Conservation (phyloP, 2,797 vertebrate genomes). For the Psittacula derbiana region DNA sequence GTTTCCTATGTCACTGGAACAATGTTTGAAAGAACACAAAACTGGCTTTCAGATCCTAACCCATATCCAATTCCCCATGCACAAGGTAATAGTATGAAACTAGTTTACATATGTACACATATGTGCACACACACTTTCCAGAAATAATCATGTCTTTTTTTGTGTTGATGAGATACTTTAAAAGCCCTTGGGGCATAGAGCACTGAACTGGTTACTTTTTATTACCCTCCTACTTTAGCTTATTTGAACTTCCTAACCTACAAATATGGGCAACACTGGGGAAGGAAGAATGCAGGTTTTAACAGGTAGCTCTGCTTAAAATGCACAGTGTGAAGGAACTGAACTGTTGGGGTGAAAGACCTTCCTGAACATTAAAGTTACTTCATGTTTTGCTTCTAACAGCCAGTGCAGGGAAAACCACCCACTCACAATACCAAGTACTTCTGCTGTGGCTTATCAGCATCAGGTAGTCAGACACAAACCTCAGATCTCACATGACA, state of each 20-base stretch:
- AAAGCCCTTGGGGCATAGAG: background rate
- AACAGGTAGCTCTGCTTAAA: background rate
- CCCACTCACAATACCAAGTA: too few species aligned
- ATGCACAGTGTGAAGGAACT: background rate
- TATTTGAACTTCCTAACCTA: background rate
- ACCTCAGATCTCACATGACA: background rate
- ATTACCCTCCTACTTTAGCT: background rate
- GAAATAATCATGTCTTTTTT: background rate
- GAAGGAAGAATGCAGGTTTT: background rate
- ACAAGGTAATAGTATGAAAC: background rate
- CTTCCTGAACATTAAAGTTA: background rate
- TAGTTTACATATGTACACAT: background rate
- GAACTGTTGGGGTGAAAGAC: background rate
- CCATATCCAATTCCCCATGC: background rate
- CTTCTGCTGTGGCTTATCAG: background rate
- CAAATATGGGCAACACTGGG: background rate
- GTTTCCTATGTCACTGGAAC: background rate
- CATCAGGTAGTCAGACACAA: background rate
- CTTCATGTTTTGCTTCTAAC: background rate
- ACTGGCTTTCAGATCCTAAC: background rate
- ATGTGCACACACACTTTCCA: fast-evolving
- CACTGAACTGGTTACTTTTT: background rate
- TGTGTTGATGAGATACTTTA: background rate
- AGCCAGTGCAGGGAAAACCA: background rate
- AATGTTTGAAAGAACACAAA: background rate